Evolutionary conservation across 1,140 invertebrate species (phyloP), one percentile per base, ranked within the genome.

Genomic region (Idris sp.): DNA sequence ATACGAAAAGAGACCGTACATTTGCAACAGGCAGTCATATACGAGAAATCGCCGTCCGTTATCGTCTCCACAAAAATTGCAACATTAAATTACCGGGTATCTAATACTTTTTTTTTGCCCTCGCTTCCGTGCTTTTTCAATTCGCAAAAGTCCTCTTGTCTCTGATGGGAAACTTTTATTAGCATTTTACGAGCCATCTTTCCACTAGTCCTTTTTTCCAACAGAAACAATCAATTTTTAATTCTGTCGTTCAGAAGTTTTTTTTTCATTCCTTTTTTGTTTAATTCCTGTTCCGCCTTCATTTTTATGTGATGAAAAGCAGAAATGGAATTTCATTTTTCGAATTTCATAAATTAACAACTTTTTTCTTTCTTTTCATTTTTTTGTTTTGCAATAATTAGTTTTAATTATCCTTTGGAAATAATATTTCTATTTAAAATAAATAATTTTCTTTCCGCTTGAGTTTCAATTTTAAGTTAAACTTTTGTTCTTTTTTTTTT

Each of bases 61-160:
- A 56, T 56, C 58, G 41, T 48, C 49, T 40, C 49, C 25, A 54
- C 48, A 41, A 62, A 62, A 71, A 61, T 62, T 61, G 56, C 48
- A 46, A 54, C 56, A 59, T 71, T 49, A 56, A 71, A 68, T 68
- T 68, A 68, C 64, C 43, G 43, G 48, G 19, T 33, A 19, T 36
- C 28, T n/a, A n/a, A n/a, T n/a, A n/a, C 16, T 25, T 18, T 28
- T 48, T 46, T 36, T 33, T 8, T 18, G 15, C 18, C 15, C 8
- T n/a, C 13, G n/a, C 11, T 5, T 19, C 11, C 38, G 19, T 2
- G 11, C 25, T 35, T 67, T 58, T 67, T 67, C 51, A 58, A 67
- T 67, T 48, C 41, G 41, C 38, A 41, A 48, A 48, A 35, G 51
- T 22, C 41, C 33, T 28, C 48, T 33, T 30, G n/a, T 15, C 36